Conservation (phyloP, 2,113 vertebrate genomes). For the Caracal caracal region DNA sequence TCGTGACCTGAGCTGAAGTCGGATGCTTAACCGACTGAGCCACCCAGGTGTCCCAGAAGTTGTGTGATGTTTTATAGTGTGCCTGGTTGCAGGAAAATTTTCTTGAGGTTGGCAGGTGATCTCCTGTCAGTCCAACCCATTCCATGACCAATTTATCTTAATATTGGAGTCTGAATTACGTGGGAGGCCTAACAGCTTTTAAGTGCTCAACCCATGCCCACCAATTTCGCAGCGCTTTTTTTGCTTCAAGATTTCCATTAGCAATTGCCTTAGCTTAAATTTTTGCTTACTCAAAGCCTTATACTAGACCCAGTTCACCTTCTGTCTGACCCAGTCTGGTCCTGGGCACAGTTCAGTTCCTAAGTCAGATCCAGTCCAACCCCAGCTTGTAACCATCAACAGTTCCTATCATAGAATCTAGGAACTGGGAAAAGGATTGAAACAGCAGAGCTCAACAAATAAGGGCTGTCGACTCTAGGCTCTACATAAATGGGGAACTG, state of each 20-base stretch:
- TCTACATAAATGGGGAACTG: neutral
- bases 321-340: neutral
- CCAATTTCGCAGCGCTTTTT: neutral
- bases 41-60: neutral
- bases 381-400: neutral
- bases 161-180: neutral
- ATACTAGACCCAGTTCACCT: neutral
- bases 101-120: neutral
- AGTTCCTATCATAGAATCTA: neutral
- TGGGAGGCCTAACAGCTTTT: neutral
- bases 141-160: neutral
- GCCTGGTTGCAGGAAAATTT: neutral
- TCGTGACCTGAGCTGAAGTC: too few relatives aligned
- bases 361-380: neutral
- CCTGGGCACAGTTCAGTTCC: neutral
- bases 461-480: neutral
- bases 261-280: neutral
- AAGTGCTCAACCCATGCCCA: neutral
- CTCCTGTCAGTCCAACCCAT: neutral
- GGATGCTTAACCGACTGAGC: too few relatives aligned
- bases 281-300: neutral
- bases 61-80: neutral
- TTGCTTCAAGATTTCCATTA: neutral
- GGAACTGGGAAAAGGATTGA: neutral
- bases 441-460: neutral